These are phyloP conservation scores for Chelonia mydas DNA, from an alignment of 2,797 vertebrate genomes.

Conservation along the genomic window DNA sequence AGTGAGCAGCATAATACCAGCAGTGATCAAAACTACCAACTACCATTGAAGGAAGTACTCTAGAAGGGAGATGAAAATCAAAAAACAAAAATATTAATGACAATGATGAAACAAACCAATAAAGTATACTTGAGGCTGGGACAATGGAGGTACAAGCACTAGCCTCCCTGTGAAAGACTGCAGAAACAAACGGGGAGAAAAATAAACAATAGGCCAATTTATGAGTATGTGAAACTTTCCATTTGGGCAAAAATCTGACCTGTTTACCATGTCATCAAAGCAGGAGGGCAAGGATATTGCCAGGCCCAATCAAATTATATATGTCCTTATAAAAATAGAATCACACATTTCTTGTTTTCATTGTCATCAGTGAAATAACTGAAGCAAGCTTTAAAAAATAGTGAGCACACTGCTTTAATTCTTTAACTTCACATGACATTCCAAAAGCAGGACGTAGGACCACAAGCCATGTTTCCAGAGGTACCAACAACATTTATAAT, in stretches of 20 bases:
- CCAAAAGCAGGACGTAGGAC: not conserved
- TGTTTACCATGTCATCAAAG: not conserved
- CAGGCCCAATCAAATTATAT: not conserved
- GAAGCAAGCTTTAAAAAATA: not conserved
- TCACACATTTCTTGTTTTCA: not conserved
- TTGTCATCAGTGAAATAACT: not conserved
- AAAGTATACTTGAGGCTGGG: not conserved
- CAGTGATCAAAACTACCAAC: not conserved
- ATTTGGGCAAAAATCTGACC: not conserved
- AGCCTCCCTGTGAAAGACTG: not conserved
- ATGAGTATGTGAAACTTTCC: not conserved
- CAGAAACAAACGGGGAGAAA: not conserved
- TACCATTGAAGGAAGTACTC: not conserved
- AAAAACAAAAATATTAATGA: not conserved
- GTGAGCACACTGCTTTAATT: not conserved
- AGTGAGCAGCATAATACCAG: not conserved
- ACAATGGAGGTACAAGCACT: not conserved
- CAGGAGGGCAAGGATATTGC: fast-evolving
- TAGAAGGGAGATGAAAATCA: conserved; percentile 7
- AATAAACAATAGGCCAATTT: not conserved
- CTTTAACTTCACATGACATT: not conserved
- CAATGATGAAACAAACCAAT: not conserved
- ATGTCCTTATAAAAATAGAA: not conserved
- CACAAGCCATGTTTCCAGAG: not conserved
- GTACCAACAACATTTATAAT: not conserved